phyloP scores from a whole-genome alignment of 2,888 invertebrate species.

The Hoplodrina ambigua region DNA sequence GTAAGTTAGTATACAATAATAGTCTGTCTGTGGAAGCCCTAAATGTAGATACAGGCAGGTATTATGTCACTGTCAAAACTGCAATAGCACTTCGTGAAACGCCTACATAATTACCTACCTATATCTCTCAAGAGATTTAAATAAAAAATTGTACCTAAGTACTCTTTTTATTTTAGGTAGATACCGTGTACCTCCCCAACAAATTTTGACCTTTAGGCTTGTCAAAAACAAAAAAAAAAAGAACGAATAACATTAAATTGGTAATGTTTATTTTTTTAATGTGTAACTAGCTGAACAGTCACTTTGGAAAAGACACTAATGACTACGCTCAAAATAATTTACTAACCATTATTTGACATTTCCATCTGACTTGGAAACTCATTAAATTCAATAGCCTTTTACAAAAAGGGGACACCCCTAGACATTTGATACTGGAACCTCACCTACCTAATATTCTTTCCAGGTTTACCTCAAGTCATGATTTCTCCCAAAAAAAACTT shows the following conservation, averaged over 20 bases:
- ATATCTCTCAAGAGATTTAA: neutral
- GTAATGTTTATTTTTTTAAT: too few species aligned
- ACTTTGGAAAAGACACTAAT: too few species aligned
- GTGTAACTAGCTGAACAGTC: too few species aligned
- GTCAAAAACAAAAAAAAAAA: too few species aligned
- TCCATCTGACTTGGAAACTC: too few species aligned
- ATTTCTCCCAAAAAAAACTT: conserved; percentile 26
- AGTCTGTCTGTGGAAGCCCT: neutral
- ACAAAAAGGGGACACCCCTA: too few species aligned
- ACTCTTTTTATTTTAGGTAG: neutral
- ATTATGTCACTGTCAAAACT: conserved; percentile 5
- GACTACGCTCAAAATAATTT: too few species aligned
- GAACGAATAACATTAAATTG: too few species aligned
- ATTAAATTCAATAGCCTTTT: too few species aligned
- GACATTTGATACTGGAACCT: neutral
- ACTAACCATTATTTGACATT: too few species aligned
- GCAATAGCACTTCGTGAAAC: neutral
- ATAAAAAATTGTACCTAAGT: neutral
- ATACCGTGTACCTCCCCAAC: neutral
- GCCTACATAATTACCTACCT: neutral
- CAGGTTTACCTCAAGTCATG: neutral
- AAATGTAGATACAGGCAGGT: neutral
- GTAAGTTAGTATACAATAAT: too few species aligned
- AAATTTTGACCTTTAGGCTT: too few species aligned
- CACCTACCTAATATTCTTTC: neutral